Percentiles rank a stretch among this genome's conserved stretches.
phyloP scores from a whole-genome alignment of 2,888 invertebrate species.

The Noctuana brunneofusca region DNA sequence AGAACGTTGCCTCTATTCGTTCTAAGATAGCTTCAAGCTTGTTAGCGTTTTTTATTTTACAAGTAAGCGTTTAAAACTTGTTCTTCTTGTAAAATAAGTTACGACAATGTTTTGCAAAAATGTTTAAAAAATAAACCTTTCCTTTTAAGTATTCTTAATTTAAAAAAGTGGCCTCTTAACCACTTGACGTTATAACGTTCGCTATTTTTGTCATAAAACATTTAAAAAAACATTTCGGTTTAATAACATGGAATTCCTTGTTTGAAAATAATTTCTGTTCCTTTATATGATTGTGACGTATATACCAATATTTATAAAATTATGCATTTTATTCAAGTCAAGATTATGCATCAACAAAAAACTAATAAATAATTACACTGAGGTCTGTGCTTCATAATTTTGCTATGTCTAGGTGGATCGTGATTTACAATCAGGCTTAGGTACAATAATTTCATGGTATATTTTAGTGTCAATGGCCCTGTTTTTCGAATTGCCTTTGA shows the following conservation, averaged over 20 bases:
- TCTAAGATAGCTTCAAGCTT: slow-evolving; percentile 31
- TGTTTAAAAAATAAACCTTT: not conserved
- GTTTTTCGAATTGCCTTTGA: slow-evolving; percentile 24
- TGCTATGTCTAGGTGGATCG: not conserved
- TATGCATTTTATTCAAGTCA: too few relatives aligned
- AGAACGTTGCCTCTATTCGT: slow-evolving; percentile 34
- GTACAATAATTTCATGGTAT: slow-evolving; percentile 23
- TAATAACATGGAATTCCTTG: too few relatives aligned
- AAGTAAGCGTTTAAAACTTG: slow-evolving; percentile 19
- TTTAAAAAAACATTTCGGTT: too few relatives aligned
- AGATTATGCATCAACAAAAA: not conserved
- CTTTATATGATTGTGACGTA: not conserved
- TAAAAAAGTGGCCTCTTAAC: not conserved
- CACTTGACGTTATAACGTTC: too few relatives aligned
- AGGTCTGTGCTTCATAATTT: not conserved
- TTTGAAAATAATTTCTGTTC: too few relatives aligned
- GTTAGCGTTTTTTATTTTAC: slow-evolving; percentile 34
- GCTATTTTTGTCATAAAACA: too few relatives aligned
- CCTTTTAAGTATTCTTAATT: not conserved
- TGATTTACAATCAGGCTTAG: slow-evolving; percentile 15
- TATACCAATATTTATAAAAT: too few relatives aligned
- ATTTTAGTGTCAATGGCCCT: slow-evolving; percentile 27
- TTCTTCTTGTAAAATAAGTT: slow-evolving; percentile 17
- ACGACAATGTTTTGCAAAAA: not conserved
- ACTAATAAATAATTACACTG: not conserved